Conservation (phyloP, 2,797 vertebrate species). For the Pantherophis alleghaniensis region DNA sequence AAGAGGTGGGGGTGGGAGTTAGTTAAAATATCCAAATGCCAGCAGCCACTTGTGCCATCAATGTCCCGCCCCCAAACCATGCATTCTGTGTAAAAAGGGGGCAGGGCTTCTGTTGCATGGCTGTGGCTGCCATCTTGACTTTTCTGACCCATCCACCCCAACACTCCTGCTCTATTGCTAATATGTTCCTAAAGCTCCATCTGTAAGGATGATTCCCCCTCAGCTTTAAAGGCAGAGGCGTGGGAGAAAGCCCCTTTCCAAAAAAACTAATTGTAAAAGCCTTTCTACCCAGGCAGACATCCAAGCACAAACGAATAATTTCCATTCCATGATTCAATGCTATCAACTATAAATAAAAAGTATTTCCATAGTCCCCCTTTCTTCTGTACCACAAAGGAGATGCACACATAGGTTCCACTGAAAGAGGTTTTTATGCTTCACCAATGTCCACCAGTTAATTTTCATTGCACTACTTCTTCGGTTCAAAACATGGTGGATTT, state of each 20-base stretch:
- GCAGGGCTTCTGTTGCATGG: not conserved
- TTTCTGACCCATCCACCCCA: not conserved
- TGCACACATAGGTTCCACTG: not conserved
- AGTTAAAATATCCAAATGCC: not conserved
- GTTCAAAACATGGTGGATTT: not conserved
- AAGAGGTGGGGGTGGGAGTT: not conserved
- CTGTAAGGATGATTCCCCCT: not conserved
- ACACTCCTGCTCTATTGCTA: not conserved
- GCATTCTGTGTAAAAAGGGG: not conserved
- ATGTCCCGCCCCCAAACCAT: not conserved
- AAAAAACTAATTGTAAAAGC: not conserved
- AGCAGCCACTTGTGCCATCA: not conserved
- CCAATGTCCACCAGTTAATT: constrained; percentile 9
- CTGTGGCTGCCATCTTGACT: not conserved
- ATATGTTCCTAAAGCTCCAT: not conserved
- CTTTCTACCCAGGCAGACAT: not conserved
- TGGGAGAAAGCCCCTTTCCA: not conserved
- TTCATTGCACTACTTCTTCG: not conserved
- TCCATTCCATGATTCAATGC: not conserved
- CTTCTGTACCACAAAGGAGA: not conserved
- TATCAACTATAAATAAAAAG: constrained; percentile 8
- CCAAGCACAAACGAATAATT: not conserved
- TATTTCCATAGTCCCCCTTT: not conserved
- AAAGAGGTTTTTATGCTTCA: not conserved
- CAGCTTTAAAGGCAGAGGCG: not conserved